A percentile compares a stretch with the other conserved stretches of the same genome.
These are phyloP conservation scores for Oxyruncus cristatus DNA, from an alignment of 2,113 vertebrate genomes.

Conservation along the genomic window DNA sequence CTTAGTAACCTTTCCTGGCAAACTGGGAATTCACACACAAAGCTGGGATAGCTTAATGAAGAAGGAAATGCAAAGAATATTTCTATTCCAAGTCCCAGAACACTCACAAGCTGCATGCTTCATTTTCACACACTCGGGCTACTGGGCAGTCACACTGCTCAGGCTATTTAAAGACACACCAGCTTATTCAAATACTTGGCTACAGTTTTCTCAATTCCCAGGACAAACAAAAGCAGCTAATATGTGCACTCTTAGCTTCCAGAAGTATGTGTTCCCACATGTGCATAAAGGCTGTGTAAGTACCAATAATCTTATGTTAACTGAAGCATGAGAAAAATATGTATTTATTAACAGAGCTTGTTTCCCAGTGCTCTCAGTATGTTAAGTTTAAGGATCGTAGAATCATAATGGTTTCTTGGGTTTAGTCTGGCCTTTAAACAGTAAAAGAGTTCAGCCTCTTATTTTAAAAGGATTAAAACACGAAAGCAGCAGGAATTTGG, in stretches of 20 bases:
- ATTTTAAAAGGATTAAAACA: constrained; percentile 1
- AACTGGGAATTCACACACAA: neutral
- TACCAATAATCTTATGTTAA: neutral
- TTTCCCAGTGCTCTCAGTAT: neutral
- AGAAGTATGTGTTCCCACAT: neutral
- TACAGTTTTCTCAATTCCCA: neutral
- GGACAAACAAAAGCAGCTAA: neutral
- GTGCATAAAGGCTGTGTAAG: neutral
- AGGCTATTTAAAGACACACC: neutral
- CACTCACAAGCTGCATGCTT: neutral
- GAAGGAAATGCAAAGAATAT: neutral
- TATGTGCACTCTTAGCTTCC: neutral
- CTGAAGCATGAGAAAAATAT: neutral
- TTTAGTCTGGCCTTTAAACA: neutral
- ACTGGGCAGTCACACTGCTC: neutral
- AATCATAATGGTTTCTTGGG: neutral
- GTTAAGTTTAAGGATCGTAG: fast-evolving
- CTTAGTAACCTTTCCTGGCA: neutral
- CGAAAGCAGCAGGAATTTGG: neutral
- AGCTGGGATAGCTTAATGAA: neutral
- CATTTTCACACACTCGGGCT: neutral
- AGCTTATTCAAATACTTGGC: neutral
- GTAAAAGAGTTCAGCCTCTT: neutral
- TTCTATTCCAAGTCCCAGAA: neutral
- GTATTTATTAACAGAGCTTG: neutral